These are phyloP conservation scores for Leucoraja erinaceus DNA, from an alignment of 2,113 vertebrate genomes.

Conservation along the genomic window DNA sequence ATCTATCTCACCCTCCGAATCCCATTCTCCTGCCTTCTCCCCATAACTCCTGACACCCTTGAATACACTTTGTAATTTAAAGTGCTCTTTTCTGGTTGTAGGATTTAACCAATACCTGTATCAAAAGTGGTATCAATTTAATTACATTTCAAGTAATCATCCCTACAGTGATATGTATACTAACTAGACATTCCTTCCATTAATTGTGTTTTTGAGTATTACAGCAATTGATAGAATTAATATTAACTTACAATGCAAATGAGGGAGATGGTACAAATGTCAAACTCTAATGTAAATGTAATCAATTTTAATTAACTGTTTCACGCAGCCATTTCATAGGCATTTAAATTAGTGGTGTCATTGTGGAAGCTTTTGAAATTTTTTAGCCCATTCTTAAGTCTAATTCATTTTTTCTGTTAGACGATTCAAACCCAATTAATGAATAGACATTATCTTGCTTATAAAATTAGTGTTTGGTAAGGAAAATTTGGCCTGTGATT, in stretches of 20 bases:
- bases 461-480: not conserved
- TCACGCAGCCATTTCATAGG: not conserved
- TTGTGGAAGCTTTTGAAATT: not conserved
- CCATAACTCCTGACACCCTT: too few relatives aligned
- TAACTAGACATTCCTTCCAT: not conserved
- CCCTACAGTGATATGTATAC: not conserved
- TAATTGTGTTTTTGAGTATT: not conserved
- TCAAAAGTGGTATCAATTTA: not conserved
- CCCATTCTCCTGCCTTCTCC: too few relatives aligned
- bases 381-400: not conserved
- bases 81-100: not conserved
- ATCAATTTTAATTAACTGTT: slow-evolving; percentile 7
- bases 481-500: not conserved
- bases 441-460: not conserved
- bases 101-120: slow-evolving; percentile 34
- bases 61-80: not conserved
- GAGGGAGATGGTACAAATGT: slow-evolving; percentile 16
- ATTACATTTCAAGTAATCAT: not conserved
- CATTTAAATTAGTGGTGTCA: not conserved
- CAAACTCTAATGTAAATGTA: not conserved
- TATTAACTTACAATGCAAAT: slow-evolving; percentile 4
- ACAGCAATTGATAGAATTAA: not conserved
- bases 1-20: too few relatives aligned
- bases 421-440: not conserved
- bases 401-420: not conserved